Evolutionary conservation across 2,888 invertebrate species (phyloP), one percentile per base, ranked within the genome.

Genomic region (Antitype chi): DNA sequence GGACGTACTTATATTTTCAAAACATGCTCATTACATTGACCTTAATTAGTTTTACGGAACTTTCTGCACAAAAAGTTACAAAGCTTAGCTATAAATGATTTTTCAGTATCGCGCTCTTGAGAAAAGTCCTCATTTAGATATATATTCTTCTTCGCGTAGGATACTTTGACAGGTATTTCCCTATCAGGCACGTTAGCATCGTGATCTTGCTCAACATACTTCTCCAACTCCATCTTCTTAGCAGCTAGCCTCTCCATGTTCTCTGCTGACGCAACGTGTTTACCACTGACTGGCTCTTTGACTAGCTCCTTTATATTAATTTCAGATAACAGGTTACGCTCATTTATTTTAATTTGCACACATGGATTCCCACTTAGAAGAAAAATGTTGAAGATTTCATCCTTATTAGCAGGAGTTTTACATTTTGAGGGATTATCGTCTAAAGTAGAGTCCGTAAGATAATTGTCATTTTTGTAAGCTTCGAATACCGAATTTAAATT

Each of bases 31-130:
- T 38, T 57, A 74, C 64, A 38, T 85, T 62, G 89, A 68, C 71
- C 60, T 73, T 89, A 87, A 55, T 88, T 79, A 70, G 84, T 90
- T 87, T 91, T 95, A 53, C 95, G 94, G 81, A 96, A 89, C 87
- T 91, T 95, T 75, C 90, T 94, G 85, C 96, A 96, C 32, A 96
- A 85, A 75, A 92, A 94, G 77, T 88, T 93, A 84, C 96, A 96
- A 76, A 96, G 90, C 92, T 92, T 95, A 38, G 92, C 89, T 74
- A 96, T 90, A 15, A 96, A 90, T 1, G 95, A 95, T 77, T 91
- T 93, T 23, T 90, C 89, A 25, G 88, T 88, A 4, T 90, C 91
- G 38, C 87, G 90, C 20, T 90, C 89, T 23, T 89, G 78, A 8
- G 84, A 81, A 66, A 92, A 93, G 63, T 95, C 94, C 81, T 95